phyloP scores from a whole-genome alignment of 64 coral and sea anemone species.

The Montipora efflorescens region DNA sequence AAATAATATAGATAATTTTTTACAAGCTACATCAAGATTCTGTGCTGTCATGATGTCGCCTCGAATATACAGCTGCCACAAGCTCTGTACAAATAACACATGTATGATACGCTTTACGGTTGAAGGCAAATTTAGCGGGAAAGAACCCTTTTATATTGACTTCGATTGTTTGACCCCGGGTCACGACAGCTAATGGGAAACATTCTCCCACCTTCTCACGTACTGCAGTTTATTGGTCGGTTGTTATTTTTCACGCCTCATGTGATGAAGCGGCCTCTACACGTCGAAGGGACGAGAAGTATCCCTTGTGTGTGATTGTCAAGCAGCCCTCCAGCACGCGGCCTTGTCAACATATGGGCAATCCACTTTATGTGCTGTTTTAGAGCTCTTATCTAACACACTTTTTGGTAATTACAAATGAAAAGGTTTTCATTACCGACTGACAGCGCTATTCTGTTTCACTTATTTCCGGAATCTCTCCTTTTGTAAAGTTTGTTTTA shows the following conservation, averaged over 20 bases:
- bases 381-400: background rate
- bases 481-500: conserved; percentile 37
- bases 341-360: conserved; percentile 21
- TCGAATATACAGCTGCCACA: too few relatives aligned
- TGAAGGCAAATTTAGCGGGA: background rate
- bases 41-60: too few relatives aligned
- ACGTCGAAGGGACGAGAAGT: background rate
- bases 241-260: conserved; percentile 41
- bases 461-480: conserved; percentile 36
- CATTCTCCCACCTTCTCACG: background rate
- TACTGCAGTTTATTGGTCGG: background rate
- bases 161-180: background rate
- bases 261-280: background rate
- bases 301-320: background rate
- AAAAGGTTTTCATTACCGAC: conserved; percentile 24
- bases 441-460: conserved; percentile 54
- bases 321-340: background rate
- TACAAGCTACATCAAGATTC: too few relatives aligned
- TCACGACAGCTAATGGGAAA: background rate
- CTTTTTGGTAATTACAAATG: conserved; percentile 18
- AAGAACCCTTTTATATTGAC: background rate
- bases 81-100: background rate
- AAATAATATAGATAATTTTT: background rate
- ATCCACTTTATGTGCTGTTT: conserved; percentile 36
- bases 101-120: background rate